Evolutionary conservation across 2,797 vertebrate genomes (phyloP).

Genomic region (Sternotherus odoratus): DNA sequence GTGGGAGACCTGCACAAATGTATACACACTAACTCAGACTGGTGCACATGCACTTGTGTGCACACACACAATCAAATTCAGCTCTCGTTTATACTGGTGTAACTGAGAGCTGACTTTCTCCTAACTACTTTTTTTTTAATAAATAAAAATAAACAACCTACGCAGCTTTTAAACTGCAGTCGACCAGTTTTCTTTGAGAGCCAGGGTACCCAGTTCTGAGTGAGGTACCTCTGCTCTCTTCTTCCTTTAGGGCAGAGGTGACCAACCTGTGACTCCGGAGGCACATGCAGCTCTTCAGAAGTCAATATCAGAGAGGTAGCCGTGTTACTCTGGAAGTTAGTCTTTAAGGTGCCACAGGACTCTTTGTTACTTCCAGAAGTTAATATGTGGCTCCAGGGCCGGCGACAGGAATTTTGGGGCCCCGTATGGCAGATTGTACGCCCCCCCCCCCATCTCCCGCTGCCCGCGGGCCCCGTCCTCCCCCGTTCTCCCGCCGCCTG

Average conservation of each 20-base stretch:
- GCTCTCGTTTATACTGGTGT: not conserved
- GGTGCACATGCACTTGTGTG: rapidly evolving
- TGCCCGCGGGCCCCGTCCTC: too few species aligned
- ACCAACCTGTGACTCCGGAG: too few species aligned
- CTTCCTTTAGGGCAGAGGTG: slow-evolving; percentile 35
- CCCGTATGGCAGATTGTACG: too few species aligned
- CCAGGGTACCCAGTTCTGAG: not conserved
- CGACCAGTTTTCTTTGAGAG: not conserved
- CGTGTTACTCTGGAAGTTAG: too few species aligned
- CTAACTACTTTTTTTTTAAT: not conserved
- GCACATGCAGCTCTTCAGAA: too few species aligned
- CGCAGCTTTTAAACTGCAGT: not conserved
- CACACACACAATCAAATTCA: not conserved
- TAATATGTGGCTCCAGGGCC: too few species aligned
- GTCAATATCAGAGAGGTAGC: too few species aligned
- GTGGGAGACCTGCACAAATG: not conserved
- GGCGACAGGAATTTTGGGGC: too few species aligned
- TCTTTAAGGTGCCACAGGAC: too few species aligned
- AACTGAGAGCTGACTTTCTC: not conserved
- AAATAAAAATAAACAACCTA: not conserved
- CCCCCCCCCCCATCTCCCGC: too few species aligned
- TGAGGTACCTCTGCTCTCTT: not conserved
- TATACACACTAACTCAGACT: rapidly evolving
- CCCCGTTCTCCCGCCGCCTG: too few species aligned
- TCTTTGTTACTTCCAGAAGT: too few species aligned